Evolutionary conservation across 2,888 invertebrate species (phyloP).

Genomic region (Adelphocoris suturalis): DNA sequence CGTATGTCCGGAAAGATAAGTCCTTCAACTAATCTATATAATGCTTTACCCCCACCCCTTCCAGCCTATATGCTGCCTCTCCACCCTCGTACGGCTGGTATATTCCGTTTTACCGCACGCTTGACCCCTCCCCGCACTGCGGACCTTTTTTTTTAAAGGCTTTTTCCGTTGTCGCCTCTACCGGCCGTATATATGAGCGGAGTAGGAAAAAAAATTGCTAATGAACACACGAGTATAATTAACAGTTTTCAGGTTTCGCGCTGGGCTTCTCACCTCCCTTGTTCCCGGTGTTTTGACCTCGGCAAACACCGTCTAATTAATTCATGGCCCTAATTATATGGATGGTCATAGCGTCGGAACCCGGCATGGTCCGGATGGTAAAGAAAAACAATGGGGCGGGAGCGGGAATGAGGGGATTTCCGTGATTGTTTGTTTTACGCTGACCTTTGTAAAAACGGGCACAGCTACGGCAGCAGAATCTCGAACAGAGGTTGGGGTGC

Average conservation of each 20-base stretch:
- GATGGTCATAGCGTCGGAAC: not conserved
- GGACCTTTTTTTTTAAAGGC: constrained; percentile 20
- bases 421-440: not conserved
- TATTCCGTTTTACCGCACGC: constrained; percentile 18
- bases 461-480: too few relatives aligned
- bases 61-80: not conserved
- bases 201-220: not conserved
- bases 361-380: not conserved
- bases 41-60: not conserved
- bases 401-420: not conserved
- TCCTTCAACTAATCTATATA: constrained; percentile 46
- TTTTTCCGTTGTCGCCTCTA: constrained; percentile 21
- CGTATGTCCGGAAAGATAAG: constrained; percentile 61
- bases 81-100: not conserved
- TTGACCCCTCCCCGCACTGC: constrained; percentile 28
- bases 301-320: constrained; percentile 33
- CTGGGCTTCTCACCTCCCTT: constrained; percentile 28
- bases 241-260: constrained; percentile 39
- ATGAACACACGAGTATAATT: constrained; percentile 39
- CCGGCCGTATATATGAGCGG: not conserved
- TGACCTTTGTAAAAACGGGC: too few relatives aligned
- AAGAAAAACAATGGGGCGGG: too few relatives aligned
- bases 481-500: too few relatives aligned
- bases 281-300: constrained; percentile 10
- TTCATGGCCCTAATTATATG: constrained; percentile 33